These are phyloP conservation scores for Drosophila auraria DNA, from an alignment of 1,140 invertebrate species.

Conservation along the genomic window DNA sequence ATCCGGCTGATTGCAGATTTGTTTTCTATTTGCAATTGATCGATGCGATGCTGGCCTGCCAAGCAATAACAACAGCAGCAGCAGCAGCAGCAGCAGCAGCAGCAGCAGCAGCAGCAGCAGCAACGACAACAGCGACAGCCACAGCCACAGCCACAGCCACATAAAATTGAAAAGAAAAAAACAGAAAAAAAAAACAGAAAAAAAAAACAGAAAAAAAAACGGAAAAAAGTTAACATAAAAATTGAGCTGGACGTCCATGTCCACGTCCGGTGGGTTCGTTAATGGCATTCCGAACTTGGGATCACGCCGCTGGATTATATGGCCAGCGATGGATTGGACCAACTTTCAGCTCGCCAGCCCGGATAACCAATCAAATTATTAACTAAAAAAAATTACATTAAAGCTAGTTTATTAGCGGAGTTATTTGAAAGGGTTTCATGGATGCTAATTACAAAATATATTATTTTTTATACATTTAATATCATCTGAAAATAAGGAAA, in stretches of 20 bases:
- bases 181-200: not conserved
- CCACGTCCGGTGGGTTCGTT: constrained; percentile 21
- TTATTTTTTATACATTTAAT: too few relatives aligned
- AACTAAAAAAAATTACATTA: not conserved
- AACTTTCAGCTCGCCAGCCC: constrained; percentile 4
- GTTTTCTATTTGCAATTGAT: constrained; percentile 79
- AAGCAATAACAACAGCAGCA: constrained; percentile 2
- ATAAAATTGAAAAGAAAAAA: constrained; percentile 15
- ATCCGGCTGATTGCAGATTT: constrained; percentile 71
- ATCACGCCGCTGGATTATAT: constrained; percentile 20
- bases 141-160: constrained; percentile 21
- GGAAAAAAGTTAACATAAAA: constrained; percentile 21
- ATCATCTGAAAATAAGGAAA: too few relatives aligned
- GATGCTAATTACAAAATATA: too few relatives aligned
- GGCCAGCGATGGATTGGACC: not conserved
- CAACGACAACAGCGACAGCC: too few relatives aligned
- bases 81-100: not conserved
- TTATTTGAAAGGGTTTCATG: too few relatives aligned
- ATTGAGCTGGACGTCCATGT: constrained; percentile 25
- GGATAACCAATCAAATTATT: not conserved
- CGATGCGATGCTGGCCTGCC: constrained; percentile 50
- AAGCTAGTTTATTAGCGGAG: not conserved
- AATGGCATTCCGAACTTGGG: constrained; percentile 40
- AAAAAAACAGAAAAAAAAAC: not conserved
- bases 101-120: not conserved